phyloP scores from a whole-genome alignment of 2,888 invertebrate genomes.

The Cyclophora punctaria region DNA sequence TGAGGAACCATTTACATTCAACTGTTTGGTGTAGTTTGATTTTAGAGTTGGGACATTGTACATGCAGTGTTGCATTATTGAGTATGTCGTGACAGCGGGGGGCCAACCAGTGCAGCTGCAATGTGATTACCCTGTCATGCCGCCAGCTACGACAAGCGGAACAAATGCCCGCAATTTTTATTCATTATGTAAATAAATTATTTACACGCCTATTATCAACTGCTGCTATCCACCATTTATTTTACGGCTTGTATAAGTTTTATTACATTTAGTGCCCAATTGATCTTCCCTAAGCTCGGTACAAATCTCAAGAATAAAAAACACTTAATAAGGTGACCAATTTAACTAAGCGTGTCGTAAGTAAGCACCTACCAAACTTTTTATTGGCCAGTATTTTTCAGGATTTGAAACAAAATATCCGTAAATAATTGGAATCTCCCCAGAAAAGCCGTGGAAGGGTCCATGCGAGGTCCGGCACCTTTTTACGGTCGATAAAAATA shows the following conservation, averaged over 20 bases:
- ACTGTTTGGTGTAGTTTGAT: conserved; percentile 14
- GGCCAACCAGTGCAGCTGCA: conserved; percentile 53
- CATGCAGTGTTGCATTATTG: conserved; percentile 62
- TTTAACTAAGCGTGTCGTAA: conserved; percentile 35
- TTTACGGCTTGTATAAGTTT: too few relatives aligned
- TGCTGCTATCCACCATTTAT: too few relatives aligned
- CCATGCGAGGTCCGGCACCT: conserved; percentile 59
- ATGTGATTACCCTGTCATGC: conserved; percentile 44
- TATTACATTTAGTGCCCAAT: too few relatives aligned
- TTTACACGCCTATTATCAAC: conserved; percentile 2
- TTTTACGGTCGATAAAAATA: conserved; percentile 72
- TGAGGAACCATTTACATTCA: conserved; percentile 8
- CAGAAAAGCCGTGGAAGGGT: conserved; percentile 56
- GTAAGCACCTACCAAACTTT: conserved; percentile 42
- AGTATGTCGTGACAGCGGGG: conserved; percentile 40
- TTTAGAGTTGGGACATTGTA: conserved; percentile 38
- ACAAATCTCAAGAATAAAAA: too few relatives aligned
- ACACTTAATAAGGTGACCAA: conserved; percentile 15
- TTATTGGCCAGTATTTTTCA: conserved; percentile 52
- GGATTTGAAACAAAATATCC: conserved; percentile 63
- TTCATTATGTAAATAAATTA: conserved; percentile 35
- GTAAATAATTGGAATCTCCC: conserved; percentile 65
- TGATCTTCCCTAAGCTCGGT: too few relatives aligned
- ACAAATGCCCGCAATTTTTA: conserved; percentile 53
- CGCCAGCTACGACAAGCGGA: conserved; percentile 45